These are phyloP conservation scores for Rhopalosiphum padi DNA, from an alignment of 1,140 invertebrate genomes.

Conservation along the genomic window DNA sequence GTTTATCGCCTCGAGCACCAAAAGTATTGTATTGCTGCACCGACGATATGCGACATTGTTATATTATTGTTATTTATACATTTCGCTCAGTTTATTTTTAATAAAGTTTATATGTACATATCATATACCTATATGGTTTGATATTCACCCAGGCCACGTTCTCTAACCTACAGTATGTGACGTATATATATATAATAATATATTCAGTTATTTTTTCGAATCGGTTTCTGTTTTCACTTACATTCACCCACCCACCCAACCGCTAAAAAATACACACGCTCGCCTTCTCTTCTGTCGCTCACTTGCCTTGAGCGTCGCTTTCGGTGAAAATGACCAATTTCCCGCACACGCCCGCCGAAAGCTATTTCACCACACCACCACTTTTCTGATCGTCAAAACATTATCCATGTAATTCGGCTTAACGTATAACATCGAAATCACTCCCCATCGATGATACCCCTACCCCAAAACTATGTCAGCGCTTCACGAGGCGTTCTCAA, in stretches of 20 bases:
- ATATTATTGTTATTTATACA: neutral
- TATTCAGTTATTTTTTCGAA: neutral
- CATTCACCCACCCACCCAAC: neutral
- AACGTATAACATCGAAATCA: neutral
- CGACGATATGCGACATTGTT: neutral
- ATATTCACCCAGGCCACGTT: neutral
- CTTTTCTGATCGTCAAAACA: neutral
- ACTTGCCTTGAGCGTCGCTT: neutral
- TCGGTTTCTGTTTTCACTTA: slow-evolving; percentile 13
- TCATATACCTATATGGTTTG: neutral
- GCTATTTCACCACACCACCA: neutral
- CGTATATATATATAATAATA: neutral
- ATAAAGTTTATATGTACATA: neutral
- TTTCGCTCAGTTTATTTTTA: neutral
- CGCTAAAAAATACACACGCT: neutral
- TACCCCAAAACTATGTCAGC: too few species aligned
- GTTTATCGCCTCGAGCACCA: neutral
- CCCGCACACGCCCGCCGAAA: neutral
- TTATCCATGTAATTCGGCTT: neutral
- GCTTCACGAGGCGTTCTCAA: neutral
- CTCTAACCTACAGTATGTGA: neutral
- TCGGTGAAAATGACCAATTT: slow-evolving; percentile 2
- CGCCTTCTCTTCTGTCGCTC: neutral
- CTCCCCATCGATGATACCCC: neutral
- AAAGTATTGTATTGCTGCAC: slow-evolving; percentile 1